Conservation (phyloP, 2,888 invertebrate genomes). For the Dasypogon diadema region DNA sequence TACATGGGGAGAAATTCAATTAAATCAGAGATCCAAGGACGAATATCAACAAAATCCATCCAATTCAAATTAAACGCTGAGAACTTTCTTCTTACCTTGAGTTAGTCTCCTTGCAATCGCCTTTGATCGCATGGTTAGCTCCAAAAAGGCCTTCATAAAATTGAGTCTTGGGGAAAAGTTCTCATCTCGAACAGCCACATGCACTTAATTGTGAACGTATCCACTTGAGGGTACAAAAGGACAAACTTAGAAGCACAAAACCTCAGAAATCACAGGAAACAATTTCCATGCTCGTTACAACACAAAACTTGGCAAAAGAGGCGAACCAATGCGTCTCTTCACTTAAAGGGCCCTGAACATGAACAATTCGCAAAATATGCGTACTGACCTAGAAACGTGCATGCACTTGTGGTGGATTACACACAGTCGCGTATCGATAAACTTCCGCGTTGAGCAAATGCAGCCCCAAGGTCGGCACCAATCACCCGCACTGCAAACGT, state of each 20-base stretch:
- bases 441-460: not conserved
- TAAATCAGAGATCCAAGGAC: no score
- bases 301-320: not conserved
- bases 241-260: constrained; percentile 22
- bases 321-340: constrained; percentile 21
- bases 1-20: no score
- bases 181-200: not conserved
- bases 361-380: constrained; percentile 13
- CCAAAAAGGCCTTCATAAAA: constrained; percentile 64
- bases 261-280: constrained; percentile 19
- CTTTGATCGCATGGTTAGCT: constrained; percentile 68
- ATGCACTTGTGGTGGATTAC: constrained; percentile 8
- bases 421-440: not conserved
- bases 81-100: constrained; percentile 67
- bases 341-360: not conserved
- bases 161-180: constrained; percentile 12
- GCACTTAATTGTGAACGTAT: constrained; percentile 9
- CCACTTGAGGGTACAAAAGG: not conserved
- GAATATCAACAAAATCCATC: no score
- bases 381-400: constrained; percentile 39
- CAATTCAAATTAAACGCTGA: no score
- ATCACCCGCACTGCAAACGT: constrained; percentile 10
- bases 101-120: constrained; percentile 67
- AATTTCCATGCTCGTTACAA: not conserved
- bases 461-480: constrained; percentile 34